phyloP scores from a whole-genome alignment of 2,113 vertebrate genomes.

The Pseudopipra pipra region DNA sequence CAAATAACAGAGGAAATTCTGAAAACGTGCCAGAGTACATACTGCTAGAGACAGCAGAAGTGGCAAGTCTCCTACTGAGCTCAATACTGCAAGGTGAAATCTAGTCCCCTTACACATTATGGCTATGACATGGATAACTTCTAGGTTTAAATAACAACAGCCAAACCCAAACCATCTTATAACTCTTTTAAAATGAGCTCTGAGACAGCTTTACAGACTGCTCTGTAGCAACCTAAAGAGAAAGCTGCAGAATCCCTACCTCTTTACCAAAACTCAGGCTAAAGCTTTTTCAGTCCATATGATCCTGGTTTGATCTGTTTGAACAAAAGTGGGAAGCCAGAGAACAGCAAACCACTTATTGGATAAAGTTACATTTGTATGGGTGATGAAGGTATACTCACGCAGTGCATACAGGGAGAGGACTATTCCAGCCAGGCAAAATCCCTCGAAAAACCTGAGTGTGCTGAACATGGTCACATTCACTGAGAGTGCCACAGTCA shows the following conservation, averaged over 20 bases:
- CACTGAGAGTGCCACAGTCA: constrained; percentile 92
- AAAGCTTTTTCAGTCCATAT: background rate
- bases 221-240: background rate
- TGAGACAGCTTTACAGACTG: background rate
- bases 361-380: background rate
- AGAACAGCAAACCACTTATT: background rate
- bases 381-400: constrained; percentile 74
- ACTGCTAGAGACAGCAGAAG: background rate
- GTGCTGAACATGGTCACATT: constrained; percentile 99
- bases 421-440: constrained; percentile 93
- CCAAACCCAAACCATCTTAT: background rate
- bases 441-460: constrained; percentile 97
- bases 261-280: background rate
- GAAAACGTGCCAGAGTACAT: background rate
- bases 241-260: background rate
- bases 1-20: background rate
- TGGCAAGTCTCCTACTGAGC: background rate
- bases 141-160: background rate
- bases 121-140: background rate
- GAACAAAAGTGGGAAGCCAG: background rate
- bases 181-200: background rate
- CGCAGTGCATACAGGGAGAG: constrained; percentile 90
- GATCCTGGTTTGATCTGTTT: background rate
- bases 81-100: background rate
- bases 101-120: background rate